These are phyloP conservation scores for Mastomys natalensis DNA, from an alignment of 2,113 vertebrate species.

Conservation along the genomic window DNA sequence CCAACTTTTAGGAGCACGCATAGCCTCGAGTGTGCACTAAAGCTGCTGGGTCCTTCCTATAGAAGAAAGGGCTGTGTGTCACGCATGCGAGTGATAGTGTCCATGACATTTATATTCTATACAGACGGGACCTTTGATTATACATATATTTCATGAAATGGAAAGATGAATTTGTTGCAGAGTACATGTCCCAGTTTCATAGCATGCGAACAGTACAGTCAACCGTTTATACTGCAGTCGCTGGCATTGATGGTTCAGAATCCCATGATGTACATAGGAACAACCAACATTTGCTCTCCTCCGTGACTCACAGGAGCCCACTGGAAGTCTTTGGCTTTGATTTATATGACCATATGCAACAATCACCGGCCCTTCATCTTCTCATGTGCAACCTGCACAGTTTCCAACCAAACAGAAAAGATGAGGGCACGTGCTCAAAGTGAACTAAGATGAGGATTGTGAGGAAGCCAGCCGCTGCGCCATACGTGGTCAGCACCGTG, in stretches of 20 bases:
- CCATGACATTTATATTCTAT: constrained; percentile 83
- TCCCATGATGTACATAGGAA: constrained; percentile 79
- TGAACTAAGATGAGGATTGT: constrained; percentile 86
- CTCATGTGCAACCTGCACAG: constrained; percentile 92
- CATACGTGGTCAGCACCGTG: constrained; percentile 91
- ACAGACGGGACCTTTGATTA: constrained; percentile 87
- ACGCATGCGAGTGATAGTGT: constrained; percentile 80
- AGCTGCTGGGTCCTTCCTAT: constrained; percentile 77
- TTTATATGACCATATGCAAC: constrained; percentile 79
- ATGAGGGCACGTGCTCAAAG: constrained; percentile 86
- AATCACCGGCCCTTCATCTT: constrained; percentile 85
- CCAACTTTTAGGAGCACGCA: neutral
- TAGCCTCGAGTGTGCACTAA: constrained; percentile 52
- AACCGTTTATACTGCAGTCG: constrained; percentile 83
- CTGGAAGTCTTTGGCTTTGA: constrained; percentile 84
- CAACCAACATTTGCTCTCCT: constrained; percentile 78
- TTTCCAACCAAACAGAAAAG: constrained; percentile 88
- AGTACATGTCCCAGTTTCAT: constrained; percentile 84
- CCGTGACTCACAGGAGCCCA: constrained; percentile 80
- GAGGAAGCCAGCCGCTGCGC: constrained; percentile 86
- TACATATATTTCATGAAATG: constrained; percentile 87
- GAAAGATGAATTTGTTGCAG: constrained; percentile 82
- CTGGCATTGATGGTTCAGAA: constrained; percentile 79
- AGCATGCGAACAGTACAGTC: constrained; percentile 84
- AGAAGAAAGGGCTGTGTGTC: constrained; percentile 72